Percentiles rank a stretch among this genome's conserved stretches.
phyloP scores from a whole-genome alignment of 2,888 invertebrate species.

The Melikaiella ostensackeni region DNA sequence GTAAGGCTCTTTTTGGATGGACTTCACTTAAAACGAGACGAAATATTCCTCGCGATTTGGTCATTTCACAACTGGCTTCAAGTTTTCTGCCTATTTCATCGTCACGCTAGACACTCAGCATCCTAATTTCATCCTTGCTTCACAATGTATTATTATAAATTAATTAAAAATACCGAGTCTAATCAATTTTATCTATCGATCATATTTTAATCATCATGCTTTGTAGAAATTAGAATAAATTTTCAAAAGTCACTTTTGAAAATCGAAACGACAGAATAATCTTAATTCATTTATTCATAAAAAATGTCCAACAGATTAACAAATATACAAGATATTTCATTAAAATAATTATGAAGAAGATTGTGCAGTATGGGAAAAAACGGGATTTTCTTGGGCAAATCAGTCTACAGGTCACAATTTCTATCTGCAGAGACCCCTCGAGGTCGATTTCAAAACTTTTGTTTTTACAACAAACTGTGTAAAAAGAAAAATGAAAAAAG shows the following conservation, averaged over 20 bases:
- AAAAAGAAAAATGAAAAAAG: no score
- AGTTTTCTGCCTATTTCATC: slow-evolving; percentile 73
- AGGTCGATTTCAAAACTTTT: no score
- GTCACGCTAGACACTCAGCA: slow-evolving; percentile 58
- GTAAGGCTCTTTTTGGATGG: slow-evolving; percentile 71
- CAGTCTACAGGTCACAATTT: no score
- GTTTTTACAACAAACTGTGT: no score
- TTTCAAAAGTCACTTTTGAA: neutral
- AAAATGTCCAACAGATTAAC: no score
- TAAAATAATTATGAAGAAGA: no score
- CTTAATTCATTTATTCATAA: neutral
- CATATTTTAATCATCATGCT: no score
- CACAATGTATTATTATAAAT: neutral
- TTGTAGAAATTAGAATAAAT: neutral
- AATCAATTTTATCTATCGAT: neutral
- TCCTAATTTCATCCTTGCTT: neutral
- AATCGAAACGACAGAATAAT: neutral
- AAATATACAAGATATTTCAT: no score
- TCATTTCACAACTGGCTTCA: slow-evolving; percentile 73
- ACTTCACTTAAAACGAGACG: slow-evolving; percentile 69
- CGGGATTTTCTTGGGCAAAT: no score
- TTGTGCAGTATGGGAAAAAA: no score
- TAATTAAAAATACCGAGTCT: neutral
- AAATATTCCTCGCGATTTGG: slow-evolving; percentile 68
- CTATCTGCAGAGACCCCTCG: no score